Evolutionary conservation across 2,888 invertebrate genomes (phyloP).

Genomic region (Lasioglossum villosulum): DNA sequence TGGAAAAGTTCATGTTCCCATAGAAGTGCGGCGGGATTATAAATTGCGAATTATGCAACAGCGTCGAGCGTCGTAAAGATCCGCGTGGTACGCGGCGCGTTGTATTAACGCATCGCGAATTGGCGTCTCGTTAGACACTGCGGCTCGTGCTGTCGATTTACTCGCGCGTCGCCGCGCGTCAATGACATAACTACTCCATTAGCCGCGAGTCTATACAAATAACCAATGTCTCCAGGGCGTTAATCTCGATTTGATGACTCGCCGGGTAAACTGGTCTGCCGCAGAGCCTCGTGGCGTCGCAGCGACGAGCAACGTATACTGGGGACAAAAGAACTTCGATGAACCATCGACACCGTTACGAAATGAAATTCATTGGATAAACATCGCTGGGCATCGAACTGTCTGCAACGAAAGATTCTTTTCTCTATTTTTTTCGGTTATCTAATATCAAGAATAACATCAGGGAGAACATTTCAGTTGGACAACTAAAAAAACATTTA

Average conservation of each 20-base stretch:
- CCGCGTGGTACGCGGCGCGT: constrained; percentile 43
- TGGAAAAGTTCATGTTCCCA: neutral
- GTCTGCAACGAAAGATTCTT: too few relatives aligned
- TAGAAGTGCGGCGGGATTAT: constrained; percentile 44
- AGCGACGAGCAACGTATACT: constrained; percentile 4
- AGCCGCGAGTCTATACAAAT: constrained; percentile 52
- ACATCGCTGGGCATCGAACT: neutral
- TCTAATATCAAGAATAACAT: neutral
- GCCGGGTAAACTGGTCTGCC: constrained; percentile 40
- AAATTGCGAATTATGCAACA: constrained; percentile 68
- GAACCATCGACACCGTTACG: neutral
- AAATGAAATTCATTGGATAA: neutral
- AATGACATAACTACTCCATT: constrained; percentile 65
- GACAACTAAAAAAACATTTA: neutral
- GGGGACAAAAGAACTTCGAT: neutral
- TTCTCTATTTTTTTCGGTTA: too few relatives aligned
- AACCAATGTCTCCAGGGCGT: constrained; percentile 52
- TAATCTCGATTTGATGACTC: constrained; percentile 62
- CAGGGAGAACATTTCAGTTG: neutral
- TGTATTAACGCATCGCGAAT: constrained; percentile 50
- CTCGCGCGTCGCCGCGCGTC: constrained; percentile 53
- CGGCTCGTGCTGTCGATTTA: constrained; percentile 54
- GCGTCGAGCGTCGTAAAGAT: constrained; percentile 62
- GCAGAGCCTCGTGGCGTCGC: constrained; percentile 12
- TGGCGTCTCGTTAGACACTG: constrained; percentile 60